Evolutionary conservation across 2,888 invertebrate species (phyloP).

Genomic region (Paralinhomoeus sp.): DNA sequence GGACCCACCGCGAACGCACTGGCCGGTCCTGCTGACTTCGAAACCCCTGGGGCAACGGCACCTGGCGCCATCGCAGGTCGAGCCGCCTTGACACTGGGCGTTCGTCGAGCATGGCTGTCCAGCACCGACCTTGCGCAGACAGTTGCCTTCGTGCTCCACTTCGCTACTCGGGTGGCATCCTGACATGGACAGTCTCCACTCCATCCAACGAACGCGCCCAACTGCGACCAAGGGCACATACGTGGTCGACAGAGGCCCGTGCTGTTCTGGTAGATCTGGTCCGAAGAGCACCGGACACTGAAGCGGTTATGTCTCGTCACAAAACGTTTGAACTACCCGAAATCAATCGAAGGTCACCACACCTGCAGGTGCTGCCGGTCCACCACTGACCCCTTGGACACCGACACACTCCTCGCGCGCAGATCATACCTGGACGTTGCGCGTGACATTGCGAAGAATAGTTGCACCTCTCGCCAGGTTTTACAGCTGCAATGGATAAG

Average conservation of each 20-base stretch:
- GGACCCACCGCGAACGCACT: too few relatives aligned
- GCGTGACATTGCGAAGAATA: constrained; percentile 24
- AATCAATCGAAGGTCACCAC: neutral
- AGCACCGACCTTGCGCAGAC: constrained; percentile 16
- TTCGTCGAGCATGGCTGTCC: constrained; percentile 18
- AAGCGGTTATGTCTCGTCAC: too few relatives aligned
- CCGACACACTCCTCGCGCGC: constrained; percentile 14
- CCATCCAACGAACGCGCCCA: too few relatives aligned
- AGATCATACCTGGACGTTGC: constrained; percentile 18
- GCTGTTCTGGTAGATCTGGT: constrained; percentile 12
- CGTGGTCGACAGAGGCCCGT: constrained; percentile 18
- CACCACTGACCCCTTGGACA: constrained; percentile 14
- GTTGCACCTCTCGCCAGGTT: constrained; percentile 20
- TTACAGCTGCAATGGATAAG: constrained; percentile 12
- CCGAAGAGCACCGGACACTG: constrained; percentile 9
- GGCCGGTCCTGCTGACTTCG: too few relatives aligned
- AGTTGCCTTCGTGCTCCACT: constrained; percentile 19
- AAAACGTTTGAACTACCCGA: too few relatives aligned
- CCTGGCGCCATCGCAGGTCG: neutral
- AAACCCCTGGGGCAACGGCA: constrained; percentile 5
- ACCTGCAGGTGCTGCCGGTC: constrained; percentile 4
- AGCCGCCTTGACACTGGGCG: constrained; percentile 15
- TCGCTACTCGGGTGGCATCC: constrained; percentile 16
- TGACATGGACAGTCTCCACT: neutral
- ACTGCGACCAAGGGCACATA: too few relatives aligned